Conservation (phyloP, 2,888 invertebrate species). For the Patella depressa region DNA sequence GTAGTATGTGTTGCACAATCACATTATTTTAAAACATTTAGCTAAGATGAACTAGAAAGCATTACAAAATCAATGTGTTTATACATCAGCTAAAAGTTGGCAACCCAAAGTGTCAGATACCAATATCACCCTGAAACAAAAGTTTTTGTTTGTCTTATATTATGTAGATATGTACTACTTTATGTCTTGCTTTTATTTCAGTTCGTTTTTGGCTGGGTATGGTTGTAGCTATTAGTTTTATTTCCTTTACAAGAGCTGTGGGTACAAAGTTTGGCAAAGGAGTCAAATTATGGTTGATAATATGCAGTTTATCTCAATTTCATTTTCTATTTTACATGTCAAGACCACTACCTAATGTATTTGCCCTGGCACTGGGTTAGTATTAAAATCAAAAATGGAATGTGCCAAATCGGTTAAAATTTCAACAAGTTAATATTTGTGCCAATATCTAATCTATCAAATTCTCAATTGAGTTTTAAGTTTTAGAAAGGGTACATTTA, state of each 20-base stretch:
- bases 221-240: constrained; percentile 83
- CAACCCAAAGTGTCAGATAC: background rate
- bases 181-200: constrained; percentile 73
- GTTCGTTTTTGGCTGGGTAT: constrained; percentile 86
- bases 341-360: constrained; percentile 93
- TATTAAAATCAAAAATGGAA: too few species aligned
- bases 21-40: too few species aligned
- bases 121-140: background rate
- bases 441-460: too few species aligned
- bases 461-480: too few species aligned
- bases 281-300: constrained; percentile 75
- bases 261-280: constrained; percentile 83
- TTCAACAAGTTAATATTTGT: too few species aligned
- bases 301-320: constrained; percentile 90
- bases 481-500: too few species aligned
- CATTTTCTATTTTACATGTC: constrained; percentile 98
- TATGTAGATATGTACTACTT: background rate
- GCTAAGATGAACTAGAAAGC: too few species aligned
- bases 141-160: background rate
- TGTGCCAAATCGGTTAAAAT: too few species aligned
- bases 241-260: constrained; percentile 81
- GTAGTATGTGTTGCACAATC: too few species aligned
- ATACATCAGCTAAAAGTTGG: background rate
- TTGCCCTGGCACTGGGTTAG: constrained; percentile 91
- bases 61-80: too few species aligned